A percentile compares a stretch with the other conserved stretches of the same genome.
Evolutionary conservation across 2,888 invertebrate species (phyloP).

Genomic region (Drosophila cracens): DNA sequence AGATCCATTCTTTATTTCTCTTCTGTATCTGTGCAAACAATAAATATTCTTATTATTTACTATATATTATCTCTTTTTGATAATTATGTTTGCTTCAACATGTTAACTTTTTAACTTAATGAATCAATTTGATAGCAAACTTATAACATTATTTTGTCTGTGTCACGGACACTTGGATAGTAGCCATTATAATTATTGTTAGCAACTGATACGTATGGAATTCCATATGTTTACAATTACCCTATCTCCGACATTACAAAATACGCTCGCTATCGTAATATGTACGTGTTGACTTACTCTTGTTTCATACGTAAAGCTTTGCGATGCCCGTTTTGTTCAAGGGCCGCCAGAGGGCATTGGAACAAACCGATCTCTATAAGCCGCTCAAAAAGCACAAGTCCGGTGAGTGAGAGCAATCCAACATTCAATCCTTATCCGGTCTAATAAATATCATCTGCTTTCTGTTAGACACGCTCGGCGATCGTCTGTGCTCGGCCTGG

Average conservation of each 20-base stretch:
- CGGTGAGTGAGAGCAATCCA: slow-evolving; percentile 62
- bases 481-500: slow-evolving; percentile 87
- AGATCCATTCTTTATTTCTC: neutral
- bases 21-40: neutral
- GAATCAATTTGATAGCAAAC: neutral
- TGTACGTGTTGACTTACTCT: neutral
- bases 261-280: neutral
- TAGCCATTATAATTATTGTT: neutral
- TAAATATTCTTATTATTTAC: neutral
- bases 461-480: slow-evolving; percentile 85
- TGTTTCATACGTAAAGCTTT: slow-evolving; percentile 87
- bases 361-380: slow-evolving; percentile 90
- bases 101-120: neutral
- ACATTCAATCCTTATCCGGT: neutral
- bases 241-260: neutral
- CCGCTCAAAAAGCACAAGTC: slow-evolving; percentile 90
- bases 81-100: neutral
- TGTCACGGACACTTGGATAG: neutral
- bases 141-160: neutral
- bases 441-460: slow-evolving; percentile 20
- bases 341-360: slow-evolving; percentile 90
- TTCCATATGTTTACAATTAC: slow-evolving; percentile 2
- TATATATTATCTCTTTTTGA: neutral
- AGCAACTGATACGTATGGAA: neutral
- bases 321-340: slow-evolving; percentile 91